phyloP scores from a whole-genome alignment of 2,888 invertebrate genomes.

The Phaedon cochleariae region DNA sequence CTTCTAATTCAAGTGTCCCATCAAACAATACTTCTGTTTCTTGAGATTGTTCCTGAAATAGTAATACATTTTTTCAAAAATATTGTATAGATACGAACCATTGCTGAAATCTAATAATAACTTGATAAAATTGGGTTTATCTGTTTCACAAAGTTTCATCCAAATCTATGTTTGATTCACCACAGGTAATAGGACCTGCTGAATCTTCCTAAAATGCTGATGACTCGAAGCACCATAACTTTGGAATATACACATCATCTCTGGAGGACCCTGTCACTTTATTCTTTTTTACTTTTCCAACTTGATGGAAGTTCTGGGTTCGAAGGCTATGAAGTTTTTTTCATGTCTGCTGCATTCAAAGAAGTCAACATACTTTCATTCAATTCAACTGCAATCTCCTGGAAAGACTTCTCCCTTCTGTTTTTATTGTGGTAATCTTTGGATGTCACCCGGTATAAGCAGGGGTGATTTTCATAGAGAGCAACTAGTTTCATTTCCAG shows the following conservation, averaged over 20 bases:
- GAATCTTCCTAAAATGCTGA: not conserved
- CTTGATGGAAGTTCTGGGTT: not conserved
- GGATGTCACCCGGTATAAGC: not conserved
- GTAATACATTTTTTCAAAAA: not conserved
- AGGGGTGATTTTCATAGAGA: conserved; percentile 1
- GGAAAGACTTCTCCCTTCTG: not conserved
- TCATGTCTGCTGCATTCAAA: conserved; percentile 7
- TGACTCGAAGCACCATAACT: not conserved
- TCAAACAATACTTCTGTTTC: not conserved
- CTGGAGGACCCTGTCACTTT: conserved; percentile 5
- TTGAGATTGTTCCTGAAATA: not conserved
- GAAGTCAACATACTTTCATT: not conserved
- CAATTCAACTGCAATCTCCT: not conserved
- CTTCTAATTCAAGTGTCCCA: not conserved
- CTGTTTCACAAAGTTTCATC: not conserved
- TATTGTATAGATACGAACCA: not conserved
- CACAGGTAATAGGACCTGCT: not conserved
- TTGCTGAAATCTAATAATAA: not conserved
- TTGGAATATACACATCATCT: conserved; percentile 14
- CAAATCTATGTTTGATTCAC: conserved; percentile 4
- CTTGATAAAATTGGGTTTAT: not conserved
- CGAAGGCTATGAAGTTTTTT: conserved; percentile 8
- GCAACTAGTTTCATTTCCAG: conserved; percentile 34
- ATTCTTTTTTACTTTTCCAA: conserved; percentile 1
- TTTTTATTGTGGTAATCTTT: conserved; percentile 1